Evolutionary conservation across 2,797 vertebrate species (phyloP).

Genomic region (Premnoplex brunnescens): DNA sequence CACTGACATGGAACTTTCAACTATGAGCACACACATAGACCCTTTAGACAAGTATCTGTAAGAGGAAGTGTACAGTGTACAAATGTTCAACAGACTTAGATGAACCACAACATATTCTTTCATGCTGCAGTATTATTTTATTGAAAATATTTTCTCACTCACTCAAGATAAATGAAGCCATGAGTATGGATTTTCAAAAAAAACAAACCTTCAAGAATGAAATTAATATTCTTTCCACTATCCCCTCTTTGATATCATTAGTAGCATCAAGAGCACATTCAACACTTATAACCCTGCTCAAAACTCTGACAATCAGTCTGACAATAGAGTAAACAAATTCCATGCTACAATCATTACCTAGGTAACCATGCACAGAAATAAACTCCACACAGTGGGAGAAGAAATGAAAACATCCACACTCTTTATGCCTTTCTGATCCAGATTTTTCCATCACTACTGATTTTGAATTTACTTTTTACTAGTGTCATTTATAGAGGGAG

Average conservation of each 20-base stretch:
- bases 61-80: neutral
- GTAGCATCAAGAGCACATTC: neutral
- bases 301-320: neutral
- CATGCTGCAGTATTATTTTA: neutral
- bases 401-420: neutral
- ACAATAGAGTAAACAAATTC: neutral
- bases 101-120: neutral
- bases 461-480: neutral
- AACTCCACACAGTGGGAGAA: neutral
- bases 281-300: neutral
- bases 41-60: neutral
- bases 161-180: neutral
- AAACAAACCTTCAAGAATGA: neutral
- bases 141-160: neutral
- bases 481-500: neutral
- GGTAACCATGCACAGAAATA: neutral
- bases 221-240: neutral
- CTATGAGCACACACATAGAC: neutral
- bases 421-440: neutral
- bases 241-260: neutral
- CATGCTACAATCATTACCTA: slow-evolving; percentile 4
- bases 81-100: neutral
- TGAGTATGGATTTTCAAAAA: neutral
- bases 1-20: neutral
- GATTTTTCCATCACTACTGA: neutral